A percentile compares a stretch with the other conserved stretches of the same genome.
Evolutionary conservation across 2,888 invertebrate species (phyloP).

Genomic region (Strigamia transsilvanica): DNA sequence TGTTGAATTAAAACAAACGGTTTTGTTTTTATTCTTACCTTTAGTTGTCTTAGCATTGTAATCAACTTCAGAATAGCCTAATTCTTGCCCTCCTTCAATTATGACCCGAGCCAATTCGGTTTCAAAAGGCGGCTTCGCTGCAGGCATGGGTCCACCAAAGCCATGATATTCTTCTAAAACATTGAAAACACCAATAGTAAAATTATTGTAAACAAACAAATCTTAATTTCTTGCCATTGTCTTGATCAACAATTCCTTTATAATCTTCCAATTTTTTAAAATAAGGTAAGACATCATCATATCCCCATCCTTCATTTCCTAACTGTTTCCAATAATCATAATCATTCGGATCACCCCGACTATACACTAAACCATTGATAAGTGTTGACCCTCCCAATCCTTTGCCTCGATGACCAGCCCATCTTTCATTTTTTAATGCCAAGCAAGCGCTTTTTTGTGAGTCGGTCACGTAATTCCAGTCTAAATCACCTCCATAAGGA

Average conservation of each 20-base stretch:
- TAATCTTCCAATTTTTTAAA: slow-evolving; percentile 9
- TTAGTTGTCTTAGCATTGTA: background rate
- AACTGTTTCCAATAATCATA: slow-evolving; percentile 16
- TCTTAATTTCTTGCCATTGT: background rate
- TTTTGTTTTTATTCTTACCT: background rate
- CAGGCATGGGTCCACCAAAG: slow-evolving; percentile 18
- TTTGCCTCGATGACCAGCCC: slow-evolving; percentile 23
- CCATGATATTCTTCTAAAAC: background rate
- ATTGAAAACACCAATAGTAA: background rate
- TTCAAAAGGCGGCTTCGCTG: background rate
- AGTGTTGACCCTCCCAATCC: slow-evolving; percentile 1
- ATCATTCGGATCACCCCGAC: background rate
- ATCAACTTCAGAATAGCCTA: slow-evolving; percentile 36
- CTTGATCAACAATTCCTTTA: background rate
- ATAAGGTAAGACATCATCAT: slow-evolving; percentile 37
- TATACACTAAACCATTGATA: background rate
- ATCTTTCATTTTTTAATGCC: background rate
- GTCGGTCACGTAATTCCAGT: slow-evolving; percentile 39
- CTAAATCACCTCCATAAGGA: slow-evolving; percentile 61
- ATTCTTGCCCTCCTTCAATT: slow-evolving; percentile 1
- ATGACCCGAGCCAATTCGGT: background rate
- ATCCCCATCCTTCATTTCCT: slow-evolving; percentile 36
- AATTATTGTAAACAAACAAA: background rate
- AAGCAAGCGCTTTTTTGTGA: slow-evolving; percentile 67
- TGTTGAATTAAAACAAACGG: too few relatives aligned